phyloP scores from a whole-genome alignment of 2,797 vertebrate species.

The Picus viridis region DNA sequence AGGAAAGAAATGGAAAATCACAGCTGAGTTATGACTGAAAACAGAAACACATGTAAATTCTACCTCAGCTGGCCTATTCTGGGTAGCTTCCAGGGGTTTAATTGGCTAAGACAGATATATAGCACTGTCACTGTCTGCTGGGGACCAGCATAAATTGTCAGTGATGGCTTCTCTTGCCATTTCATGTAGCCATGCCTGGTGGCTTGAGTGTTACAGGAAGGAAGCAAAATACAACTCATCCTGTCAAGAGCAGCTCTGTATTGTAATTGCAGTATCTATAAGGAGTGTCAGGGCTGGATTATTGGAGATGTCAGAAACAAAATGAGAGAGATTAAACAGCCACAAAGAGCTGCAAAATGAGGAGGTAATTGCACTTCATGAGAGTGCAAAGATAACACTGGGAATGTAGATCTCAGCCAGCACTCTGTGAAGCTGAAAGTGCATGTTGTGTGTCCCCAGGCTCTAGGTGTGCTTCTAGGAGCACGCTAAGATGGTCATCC shows the following conservation, averaged over 20 bases:
- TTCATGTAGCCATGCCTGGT: neutral
- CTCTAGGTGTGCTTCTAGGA: neutral
- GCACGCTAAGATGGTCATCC: rapidly evolving
- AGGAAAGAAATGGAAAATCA: neutral
- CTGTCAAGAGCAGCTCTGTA: conserved; percentile 18
- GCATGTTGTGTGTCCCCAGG: neutral
- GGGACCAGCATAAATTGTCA: neutral
- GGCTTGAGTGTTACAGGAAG: neutral
- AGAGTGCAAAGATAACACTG: conserved; percentile 7
- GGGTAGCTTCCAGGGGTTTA: neutral
- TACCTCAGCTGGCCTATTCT: neutral
- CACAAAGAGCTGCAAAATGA: conserved; percentile 54
- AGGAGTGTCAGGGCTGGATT: conserved; percentile 30
- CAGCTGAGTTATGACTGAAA: neutral
- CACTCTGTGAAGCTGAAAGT: neutral
- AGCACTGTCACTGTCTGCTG: neutral
- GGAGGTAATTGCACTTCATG: conserved; percentile 51
- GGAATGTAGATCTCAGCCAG: neutral
- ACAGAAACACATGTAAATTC: conserved; percentile 17
- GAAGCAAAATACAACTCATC: conserved; percentile 34
- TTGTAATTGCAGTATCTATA: conserved; percentile 40
- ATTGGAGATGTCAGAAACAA: conserved; percentile 66
- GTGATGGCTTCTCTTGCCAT: conserved; percentile 35
- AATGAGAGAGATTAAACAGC: conserved; percentile 48
- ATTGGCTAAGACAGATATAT: conserved; percentile 35